Conservation (phyloP, 2,113 vertebrate genomes). For the Myrmophylax atrothorax region DNA sequence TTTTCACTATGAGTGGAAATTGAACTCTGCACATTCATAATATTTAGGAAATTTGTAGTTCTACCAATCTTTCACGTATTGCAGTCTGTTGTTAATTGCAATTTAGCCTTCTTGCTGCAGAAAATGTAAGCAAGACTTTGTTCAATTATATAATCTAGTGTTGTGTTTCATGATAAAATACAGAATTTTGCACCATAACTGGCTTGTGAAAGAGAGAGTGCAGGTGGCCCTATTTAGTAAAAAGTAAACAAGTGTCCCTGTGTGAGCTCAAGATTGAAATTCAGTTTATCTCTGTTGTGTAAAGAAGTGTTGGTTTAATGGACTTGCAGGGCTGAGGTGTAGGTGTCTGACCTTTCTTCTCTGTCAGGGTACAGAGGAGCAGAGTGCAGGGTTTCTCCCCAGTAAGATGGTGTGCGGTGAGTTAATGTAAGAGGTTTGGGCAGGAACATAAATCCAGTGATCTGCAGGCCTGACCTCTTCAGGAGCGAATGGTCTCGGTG, state of each 20-base stretch:
- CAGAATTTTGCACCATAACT: background rate
- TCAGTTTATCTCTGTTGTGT: background rate
- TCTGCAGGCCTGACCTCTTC: background rate
- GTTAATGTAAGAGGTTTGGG: background rate
- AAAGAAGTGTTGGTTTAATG: background rate
- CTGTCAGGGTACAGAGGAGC: background rate
- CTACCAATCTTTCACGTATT: background rate
- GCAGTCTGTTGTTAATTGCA: background rate
- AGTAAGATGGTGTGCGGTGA: background rate
- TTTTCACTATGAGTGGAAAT: background rate
- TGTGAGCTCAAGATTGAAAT: background rate
- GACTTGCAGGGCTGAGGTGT: background rate
- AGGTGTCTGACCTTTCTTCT: background rate
- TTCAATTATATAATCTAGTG: background rate
- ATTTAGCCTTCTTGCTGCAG: background rate
- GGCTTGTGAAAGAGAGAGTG: background rate
- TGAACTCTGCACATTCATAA: background rate
- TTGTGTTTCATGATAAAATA: background rate
- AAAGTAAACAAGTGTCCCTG: background rate
- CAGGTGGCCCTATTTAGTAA: background rate
- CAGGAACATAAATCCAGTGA: background rate
- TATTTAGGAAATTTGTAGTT: background rate
- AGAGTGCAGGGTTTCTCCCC: background rate
- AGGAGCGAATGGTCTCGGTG: fast-evolving
- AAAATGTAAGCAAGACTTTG: background rate